Evolutionary conservation across 1,140 invertebrate genomes (phyloP), one percentile per base, ranked within the genome.

Genomic region (Hydropsyche tenuis): DNA sequence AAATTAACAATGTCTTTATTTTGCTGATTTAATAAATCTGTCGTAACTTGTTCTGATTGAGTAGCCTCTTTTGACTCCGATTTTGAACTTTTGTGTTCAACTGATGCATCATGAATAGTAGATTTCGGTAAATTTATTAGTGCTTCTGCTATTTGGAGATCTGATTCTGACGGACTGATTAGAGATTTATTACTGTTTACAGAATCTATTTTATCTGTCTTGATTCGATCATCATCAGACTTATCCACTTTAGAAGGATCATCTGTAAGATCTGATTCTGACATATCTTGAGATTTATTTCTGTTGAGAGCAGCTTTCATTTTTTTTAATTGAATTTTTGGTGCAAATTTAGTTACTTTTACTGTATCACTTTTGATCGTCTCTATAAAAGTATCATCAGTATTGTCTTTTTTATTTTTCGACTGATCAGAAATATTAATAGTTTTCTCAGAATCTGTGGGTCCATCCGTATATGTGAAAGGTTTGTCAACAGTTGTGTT

Each of bases 281-380:
- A 37, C 6, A 53, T 12, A 18, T 60, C 56, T 69, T 76, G 69
- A 45, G 69, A 65, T 62, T 74, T 74, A 48, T 56, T 23, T 60
- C 43, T 63, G 25, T 63, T 51, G 1, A 69, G 22, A 42, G 65
- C 83, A 16, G 83, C 83, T 76, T 84, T 85, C 81, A 84, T 83
- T 80, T 82, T 85, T 72, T 86, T 86, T 1, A 86, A 75, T 77
- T 85, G 82, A 78, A 86, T 85, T 82, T 86, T 85, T 7, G 85
- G 85, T 23, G 85, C 82, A 16, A 84, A 73, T 9, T 82, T 80
- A 42, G 83, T 81, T 27, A 84, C 81, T 78, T 83, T 85, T 1
- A 84, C 78, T 11, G 43, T 11, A n/a, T 70, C 68, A 4, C 48
- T 30, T 14, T 80, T 79, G 2, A 63, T 1, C n/a, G 71, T 1